phyloP scores from a whole-genome alignment of 1,140 invertebrate species.

The Drosophila tani region DNA sequence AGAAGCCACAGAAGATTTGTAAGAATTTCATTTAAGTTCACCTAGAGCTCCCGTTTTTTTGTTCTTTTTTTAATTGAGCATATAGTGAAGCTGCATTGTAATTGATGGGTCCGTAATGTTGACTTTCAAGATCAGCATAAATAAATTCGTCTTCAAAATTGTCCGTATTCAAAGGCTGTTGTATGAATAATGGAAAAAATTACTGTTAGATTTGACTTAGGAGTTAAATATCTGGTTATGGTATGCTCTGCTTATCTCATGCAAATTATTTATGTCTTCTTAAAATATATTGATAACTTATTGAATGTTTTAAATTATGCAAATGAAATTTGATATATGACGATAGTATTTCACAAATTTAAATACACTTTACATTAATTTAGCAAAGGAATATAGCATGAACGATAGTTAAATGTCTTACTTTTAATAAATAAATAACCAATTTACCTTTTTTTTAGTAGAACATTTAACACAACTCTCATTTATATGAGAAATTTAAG shows the following conservation, averaged over 20 bases:
- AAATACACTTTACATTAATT: slow-evolving; percentile 1
- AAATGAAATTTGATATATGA: background rate
- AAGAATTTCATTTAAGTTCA: slow-evolving; percentile 63
- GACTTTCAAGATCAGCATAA: slow-evolving; percentile 95
- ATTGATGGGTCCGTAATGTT: slow-evolving; percentile 92
- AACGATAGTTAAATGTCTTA: slow-evolving; percentile 1
- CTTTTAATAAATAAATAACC: slow-evolving; percentile 23
- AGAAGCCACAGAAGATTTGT: slow-evolving; percentile 15
- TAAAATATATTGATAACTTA: slow-evolving; percentile 6
- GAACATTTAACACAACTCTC: slow-evolving; percentile 60
- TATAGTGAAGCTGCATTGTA: slow-evolving; percentile 94
- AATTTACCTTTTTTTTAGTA: slow-evolving; percentile 67
- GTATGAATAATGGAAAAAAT: slow-evolving; percentile 14
- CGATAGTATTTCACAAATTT: background rate
- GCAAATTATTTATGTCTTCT: slow-evolving; percentile 1
- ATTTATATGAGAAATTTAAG: slow-evolving; percentile 62
- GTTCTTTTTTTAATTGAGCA: slow-evolving; percentile 88
- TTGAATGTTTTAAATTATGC: background rate
- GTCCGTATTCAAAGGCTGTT: slow-evolving; percentile 85
- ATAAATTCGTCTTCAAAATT: slow-evolving; percentile 92
- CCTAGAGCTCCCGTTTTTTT: slow-evolving; percentile 85
- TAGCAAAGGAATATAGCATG: background rate
- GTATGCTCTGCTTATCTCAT: slow-evolving; percentile 10
- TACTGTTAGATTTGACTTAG: slow-evolving; percentile 18
- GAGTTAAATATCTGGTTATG: slow-evolving; percentile 29